Base-by-base conservation (phyloP, 2,888 invertebrate species). In the Drosophila borborema region DNA sequence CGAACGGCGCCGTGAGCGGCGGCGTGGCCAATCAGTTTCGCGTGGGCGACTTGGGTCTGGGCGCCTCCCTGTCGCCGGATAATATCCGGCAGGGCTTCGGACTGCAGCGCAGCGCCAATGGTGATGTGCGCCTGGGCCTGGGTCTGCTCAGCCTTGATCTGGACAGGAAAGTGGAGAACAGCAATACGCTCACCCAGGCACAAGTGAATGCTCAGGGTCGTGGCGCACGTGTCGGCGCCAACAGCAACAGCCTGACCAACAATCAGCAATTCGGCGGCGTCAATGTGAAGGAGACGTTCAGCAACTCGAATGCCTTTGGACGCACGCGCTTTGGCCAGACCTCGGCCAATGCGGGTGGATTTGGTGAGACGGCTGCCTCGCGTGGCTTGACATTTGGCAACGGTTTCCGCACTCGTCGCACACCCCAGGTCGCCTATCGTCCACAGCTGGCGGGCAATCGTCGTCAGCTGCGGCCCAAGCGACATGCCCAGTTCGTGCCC, bases 31-130 rank as follows among this genome's bases (percentile, higher is more conserved):
- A 92, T 72, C 90, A 91, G 48, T 78, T 93, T 38, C 89, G 92
- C 53, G 58, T 93, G 16, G 93, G 92, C 3, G 79, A 90, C 0
- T 4, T 92, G 0, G 92, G 89, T 0, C 46, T 93, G 8, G 92
- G 91, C 1, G 86, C 91, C 3, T 92, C 92, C 1, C 58, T 92
- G 1, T 91, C 92, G n/a, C 83, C 78, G 3, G 80, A 90, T 41
- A 92, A 92, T 63, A 43, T 91, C 1, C 79, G 81, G 2, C 89
- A 90, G 34, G 91, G 91, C 5, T 54, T 92, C 6, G 93, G 93
- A 0, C 55, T 92, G n/a, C 88, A 87, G 14, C 90, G 90, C 1
- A 80, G 82, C 0, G 58, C 86, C 34, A 73, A 91, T 9, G 92
- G 93, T 0, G 91, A 91, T 3, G 43, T 91, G 2, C 77, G 82